phyloP scores from a whole-genome alignment of 1,140 invertebrate species.

The Mya arenaria region DNA sequence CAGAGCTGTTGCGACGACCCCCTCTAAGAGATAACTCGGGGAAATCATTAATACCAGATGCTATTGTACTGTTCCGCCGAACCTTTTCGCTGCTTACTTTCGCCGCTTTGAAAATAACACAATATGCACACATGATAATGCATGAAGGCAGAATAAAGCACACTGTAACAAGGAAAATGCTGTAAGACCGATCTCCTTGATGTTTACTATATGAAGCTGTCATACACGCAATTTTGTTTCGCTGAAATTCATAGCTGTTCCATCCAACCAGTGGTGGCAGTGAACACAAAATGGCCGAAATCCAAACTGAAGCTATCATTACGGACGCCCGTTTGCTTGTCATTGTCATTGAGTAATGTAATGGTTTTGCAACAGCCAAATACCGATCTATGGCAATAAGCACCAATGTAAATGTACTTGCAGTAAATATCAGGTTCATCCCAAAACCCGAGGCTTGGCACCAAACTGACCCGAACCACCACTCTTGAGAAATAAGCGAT shows the following conservation, averaged over 20 bases:
- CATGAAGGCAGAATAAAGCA: slow-evolving; percentile 86
- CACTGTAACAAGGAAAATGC: slow-evolving; percentile 69
- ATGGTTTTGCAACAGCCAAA: slow-evolving; percentile 86
- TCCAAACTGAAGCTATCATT: slow-evolving; percentile 88
- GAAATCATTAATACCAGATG: slow-evolving; percentile 56
- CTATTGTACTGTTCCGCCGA: slow-evolving; percentile 84
- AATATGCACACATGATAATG: slow-evolving; percentile 87
- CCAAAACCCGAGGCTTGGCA: slow-evolving; percentile 83
- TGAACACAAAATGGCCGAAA: slow-evolving; percentile 72
- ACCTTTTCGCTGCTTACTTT: slow-evolving; percentile 87
- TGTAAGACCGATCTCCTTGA: slow-evolving; percentile 68
- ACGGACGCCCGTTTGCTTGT: slow-evolving; percentile 87
- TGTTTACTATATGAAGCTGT: slow-evolving; percentile 68
- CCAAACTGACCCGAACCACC: slow-evolving; percentile 78
- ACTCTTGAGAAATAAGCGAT: slow-evolving; percentile 74
- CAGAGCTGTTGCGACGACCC: slow-evolving; percentile 73
- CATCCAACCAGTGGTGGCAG: slow-evolving; percentile 75
- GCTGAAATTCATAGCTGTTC: slow-evolving; percentile 75
- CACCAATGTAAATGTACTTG: slow-evolving; percentile 87
- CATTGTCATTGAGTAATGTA: slow-evolving; percentile 84
- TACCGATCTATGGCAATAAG: slow-evolving; percentile 93
- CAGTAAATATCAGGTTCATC: slow-evolving; percentile 83
- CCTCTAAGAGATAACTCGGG: slow-evolving; percentile 62
- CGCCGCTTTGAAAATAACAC: slow-evolving; percentile 87
- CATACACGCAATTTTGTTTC: slow-evolving; percentile 74